phyloP scores from a whole-genome alignment of 2,888 invertebrate species.

The Autographa gamma region DNA sequence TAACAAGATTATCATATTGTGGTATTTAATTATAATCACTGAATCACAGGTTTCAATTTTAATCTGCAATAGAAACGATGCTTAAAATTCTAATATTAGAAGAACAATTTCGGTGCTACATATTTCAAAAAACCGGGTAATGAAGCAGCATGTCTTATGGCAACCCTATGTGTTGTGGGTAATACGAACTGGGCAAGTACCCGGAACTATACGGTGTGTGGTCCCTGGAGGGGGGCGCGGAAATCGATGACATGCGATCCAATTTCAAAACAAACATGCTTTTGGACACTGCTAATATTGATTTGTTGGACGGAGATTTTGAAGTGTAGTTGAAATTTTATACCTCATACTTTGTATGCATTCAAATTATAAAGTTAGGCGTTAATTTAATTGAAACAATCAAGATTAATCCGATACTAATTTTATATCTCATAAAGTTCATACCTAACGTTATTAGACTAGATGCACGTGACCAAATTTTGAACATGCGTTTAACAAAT shows the following conservation, averaged over 20 bases:
- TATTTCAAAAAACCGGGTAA: neutral
- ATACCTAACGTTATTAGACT: constrained; percentile 5
- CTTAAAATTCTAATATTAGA: neutral
- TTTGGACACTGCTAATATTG: constrained; percentile 61
- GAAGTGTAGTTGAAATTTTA: constrained; percentile 6
- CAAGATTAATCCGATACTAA: neutral
- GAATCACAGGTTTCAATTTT: neutral
- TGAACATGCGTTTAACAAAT: constrained; percentile 37
- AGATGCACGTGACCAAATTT: constrained; percentile 43
- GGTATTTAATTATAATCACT: neutral
- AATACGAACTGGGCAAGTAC: constrained; percentile 62
- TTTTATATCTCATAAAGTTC: neutral
- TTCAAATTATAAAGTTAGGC: neutral
- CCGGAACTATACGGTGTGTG: constrained; percentile 67
- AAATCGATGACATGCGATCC: constrained; percentile 69
- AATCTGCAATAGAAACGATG: neutral
- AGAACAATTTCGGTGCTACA: neutral
- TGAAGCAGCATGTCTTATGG: constrained; percentile 11
- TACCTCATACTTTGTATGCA: neutral
- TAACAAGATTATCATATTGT: neutral
- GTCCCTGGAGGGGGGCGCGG: constrained; percentile 55
- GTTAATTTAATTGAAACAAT: neutral
- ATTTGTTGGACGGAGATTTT: constrained; percentile 51
- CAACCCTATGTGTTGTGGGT: constrained; percentile 53
- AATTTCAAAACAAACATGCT: constrained; percentile 69